Conservation (phyloP, 2,888 invertebrate species). For the Orthonychiurus folsomi region DNA sequence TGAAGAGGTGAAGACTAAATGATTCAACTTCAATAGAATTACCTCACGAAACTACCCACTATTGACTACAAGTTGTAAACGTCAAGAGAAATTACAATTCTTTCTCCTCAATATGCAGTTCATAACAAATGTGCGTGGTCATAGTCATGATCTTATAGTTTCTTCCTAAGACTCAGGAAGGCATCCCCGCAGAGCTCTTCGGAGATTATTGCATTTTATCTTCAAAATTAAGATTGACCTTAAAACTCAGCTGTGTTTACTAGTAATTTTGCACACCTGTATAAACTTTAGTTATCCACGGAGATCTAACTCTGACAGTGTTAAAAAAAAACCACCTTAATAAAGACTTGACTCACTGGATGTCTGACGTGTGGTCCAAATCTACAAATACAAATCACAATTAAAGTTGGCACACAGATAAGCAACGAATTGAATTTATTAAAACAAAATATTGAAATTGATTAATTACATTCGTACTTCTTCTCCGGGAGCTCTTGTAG, state of each 20-base stretch:
- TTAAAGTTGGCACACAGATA: conserved; percentile 12
- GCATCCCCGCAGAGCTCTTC: too few species aligned
- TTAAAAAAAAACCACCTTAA: conserved; percentile 2
- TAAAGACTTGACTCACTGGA: conserved; percentile 72
- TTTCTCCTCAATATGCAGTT: not conserved
- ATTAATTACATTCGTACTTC: conserved; percentile 36
- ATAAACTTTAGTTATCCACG: too few species aligned
- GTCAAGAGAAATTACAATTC: not conserved
- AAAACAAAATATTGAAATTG: not conserved
- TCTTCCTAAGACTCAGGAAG: too few species aligned
- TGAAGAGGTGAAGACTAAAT: conserved; percentile 21
- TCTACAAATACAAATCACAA: conserved; percentile 69
- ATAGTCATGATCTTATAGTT: too few species aligned
- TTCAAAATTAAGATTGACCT: too few species aligned
- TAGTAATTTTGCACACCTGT: too few species aligned
- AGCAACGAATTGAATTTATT: not conserved
- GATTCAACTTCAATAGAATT: too few species aligned
- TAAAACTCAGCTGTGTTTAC: too few species aligned
- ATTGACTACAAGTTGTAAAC: not conserved
- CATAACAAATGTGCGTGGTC: too few species aligned
- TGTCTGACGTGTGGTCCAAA: conserved; percentile 95
- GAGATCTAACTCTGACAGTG: too few species aligned
- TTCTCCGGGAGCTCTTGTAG: conserved; percentile 31
- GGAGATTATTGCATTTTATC: too few species aligned
- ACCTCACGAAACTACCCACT: too few species aligned